These are phyloP conservation scores for Gastrophysa polygoni DNA, from an alignment of 2,888 invertebrate genomes.

Conservation along the genomic window DNA sequence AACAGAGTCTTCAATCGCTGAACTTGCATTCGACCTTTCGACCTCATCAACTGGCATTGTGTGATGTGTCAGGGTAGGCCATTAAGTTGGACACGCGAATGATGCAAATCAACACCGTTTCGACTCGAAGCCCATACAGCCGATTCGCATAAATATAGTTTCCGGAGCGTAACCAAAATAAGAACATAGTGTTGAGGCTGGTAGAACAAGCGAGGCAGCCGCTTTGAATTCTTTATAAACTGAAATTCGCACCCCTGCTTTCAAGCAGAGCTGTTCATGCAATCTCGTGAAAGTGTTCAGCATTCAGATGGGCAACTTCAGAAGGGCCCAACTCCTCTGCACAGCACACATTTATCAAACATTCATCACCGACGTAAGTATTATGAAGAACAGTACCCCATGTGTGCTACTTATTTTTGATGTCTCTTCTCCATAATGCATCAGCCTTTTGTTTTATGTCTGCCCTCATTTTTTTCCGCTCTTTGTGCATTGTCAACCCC, in stretches of 20 bases:
- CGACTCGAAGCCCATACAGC: neutral
- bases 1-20: too few relatives aligned
- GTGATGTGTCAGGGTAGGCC: too few relatives aligned
- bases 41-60: too few relatives aligned
- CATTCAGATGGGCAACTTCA: constrained; percentile 23
- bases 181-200: constrained; percentile 14
- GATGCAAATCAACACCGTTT: too few relatives aligned
- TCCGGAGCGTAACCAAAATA: constrained; percentile 11
- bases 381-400: constrained; percentile 31
- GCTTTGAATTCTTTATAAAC: constrained; percentile 33
- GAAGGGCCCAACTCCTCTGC: constrained; percentile 26
- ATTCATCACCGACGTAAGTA: constrained; percentile 34
- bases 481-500: neutral
- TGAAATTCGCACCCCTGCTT: constrained; percentile 29
- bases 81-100: too few relatives aligned
- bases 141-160: constrained; percentile 11
- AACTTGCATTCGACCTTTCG: too few relatives aligned
- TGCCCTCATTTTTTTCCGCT: constrained; percentile 20
- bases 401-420: constrained; percentile 32
- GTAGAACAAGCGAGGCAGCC: constrained; percentile 18
- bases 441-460: constrained; percentile 29
- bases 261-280: constrained; percentile 16
- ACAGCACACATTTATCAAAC: constrained; percentile 36
- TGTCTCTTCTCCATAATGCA: constrained; percentile 32
- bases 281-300: constrained; percentile 17